Percentiles rank a stretch among this genome's conserved stretches.
phyloP scores from a whole-genome alignment of 2,797 vertebrate species.

The Pipistrellus nathusii region DNA sequence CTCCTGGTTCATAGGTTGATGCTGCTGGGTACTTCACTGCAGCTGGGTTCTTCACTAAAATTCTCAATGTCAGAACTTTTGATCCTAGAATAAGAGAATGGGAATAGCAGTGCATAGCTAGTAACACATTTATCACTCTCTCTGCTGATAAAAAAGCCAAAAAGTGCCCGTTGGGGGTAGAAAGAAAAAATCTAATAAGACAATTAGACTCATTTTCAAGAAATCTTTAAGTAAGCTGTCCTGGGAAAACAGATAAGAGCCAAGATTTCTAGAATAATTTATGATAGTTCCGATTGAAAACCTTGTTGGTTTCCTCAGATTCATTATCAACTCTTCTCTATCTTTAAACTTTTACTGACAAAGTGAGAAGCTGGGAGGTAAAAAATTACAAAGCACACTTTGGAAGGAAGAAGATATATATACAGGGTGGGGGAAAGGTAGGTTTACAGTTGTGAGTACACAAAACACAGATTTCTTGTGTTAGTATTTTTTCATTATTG shows the following conservation, averaged over 20 bases:
- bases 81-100: background rate
- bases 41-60: background rate
- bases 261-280: conserved; percentile 14
- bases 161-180: background rate
- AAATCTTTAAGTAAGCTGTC: background rate
- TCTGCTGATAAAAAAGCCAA: background rate
- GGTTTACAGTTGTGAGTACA: background rate
- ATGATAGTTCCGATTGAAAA: background rate
- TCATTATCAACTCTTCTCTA: conserved; percentile 32
- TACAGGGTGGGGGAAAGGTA: background rate
- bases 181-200: conserved; percentile 21
- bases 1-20: too few species aligned
- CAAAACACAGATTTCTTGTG: background rate
- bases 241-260: conserved; percentile 1
- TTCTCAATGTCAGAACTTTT: background rate
- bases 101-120: background rate
- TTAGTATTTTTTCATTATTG: background rate
- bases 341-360: background rate
- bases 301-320: background rate
- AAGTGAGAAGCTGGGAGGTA: background rate
- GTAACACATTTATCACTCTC: background rate
- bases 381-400: conserved; percentile 28
- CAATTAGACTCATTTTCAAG: background rate
- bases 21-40: background rate
- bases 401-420: background rate